Conservation (phyloP, 2,113 vertebrate species). For the Istiophorus platypterus region DNA sequence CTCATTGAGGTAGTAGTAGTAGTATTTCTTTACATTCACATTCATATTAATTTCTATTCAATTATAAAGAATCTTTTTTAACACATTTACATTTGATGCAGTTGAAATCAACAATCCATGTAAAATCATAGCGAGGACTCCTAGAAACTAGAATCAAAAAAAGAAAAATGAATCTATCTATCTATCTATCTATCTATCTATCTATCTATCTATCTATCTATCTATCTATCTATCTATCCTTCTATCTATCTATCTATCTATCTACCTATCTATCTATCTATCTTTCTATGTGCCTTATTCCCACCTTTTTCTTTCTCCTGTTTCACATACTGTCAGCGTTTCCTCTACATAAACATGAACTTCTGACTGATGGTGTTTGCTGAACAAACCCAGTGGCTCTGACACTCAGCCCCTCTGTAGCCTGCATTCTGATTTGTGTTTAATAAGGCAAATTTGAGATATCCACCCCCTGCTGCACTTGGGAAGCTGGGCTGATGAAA, state of each 20-base stretch:
- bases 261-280: background rate
- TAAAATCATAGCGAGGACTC: too few species aligned
- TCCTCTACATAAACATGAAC: conserved; percentile 31
- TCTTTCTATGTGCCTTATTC: background rate
- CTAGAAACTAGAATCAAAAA: too few species aligned
- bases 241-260: conserved; percentile 7
- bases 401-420: conserved; percentile 46
- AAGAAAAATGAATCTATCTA: too few species aligned
- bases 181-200: too few species aligned
- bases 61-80: too few species aligned
- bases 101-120: too few species aligned
- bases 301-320: background rate
- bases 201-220: too few species aligned
- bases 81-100: too few species aligned
- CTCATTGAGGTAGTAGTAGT: too few species aligned
- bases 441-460: conserved; percentile 68
- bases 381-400: conserved; percentile 40
- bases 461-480: conserved; percentile 49
- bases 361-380: conserved; percentile 39
- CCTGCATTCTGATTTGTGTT: conserved; percentile 51
- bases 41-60: too few species aligned
- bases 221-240: background rate
- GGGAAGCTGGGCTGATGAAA: conserved; percentile 33
- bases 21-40: too few species aligned
- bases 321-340: background rate